Evolutionary conservation across 2,113 vertebrate species (phyloP).

Genomic region (Hydrolagus affinis): DNA sequence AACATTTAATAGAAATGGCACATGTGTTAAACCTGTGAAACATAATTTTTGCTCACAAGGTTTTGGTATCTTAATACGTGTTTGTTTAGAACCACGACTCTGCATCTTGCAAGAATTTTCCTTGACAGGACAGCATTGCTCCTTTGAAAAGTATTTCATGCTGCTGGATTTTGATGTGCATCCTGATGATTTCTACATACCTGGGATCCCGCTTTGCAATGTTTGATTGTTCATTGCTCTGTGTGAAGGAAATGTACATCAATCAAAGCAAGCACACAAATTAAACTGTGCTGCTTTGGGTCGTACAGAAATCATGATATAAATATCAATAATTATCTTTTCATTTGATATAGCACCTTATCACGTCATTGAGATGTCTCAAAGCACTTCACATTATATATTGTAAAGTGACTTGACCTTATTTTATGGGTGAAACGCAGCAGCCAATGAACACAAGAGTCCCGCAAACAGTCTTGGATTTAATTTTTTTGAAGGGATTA

Average conservation of each 20-base stretch:
- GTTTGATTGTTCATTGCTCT: not conserved
- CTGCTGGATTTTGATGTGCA: not conserved
- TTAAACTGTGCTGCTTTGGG: not conserved
- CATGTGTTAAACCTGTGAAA: not conserved
- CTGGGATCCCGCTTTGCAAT: not conserved
- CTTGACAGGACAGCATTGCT: not conserved
- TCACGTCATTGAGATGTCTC: too few relatives aligned
- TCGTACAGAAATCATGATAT: not conserved
- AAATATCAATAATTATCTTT: too few relatives aligned
- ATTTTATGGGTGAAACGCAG: too few relatives aligned
- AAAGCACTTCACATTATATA: too few relatives aligned
- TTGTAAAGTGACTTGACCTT: too few relatives aligned
- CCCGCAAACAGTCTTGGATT: too few relatives aligned
- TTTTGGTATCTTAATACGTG: not conserved
- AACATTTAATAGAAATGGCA: not conserved
- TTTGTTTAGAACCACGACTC: not conserved
- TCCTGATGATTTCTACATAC: not conserved
- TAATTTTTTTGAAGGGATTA: too few relatives aligned
- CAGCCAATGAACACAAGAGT: too few relatives aligned
- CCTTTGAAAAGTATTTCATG: not conserved
- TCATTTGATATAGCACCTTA: too few relatives aligned
- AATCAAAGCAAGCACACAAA: not conserved
- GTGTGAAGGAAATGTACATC: not conserved
- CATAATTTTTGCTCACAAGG: not conserved
- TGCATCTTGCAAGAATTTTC: not conserved